These are phyloP conservation scores for Helostoma temminkii DNA, from an alignment of 2,797 vertebrate genomes.

Conservation along the genomic window DNA sequence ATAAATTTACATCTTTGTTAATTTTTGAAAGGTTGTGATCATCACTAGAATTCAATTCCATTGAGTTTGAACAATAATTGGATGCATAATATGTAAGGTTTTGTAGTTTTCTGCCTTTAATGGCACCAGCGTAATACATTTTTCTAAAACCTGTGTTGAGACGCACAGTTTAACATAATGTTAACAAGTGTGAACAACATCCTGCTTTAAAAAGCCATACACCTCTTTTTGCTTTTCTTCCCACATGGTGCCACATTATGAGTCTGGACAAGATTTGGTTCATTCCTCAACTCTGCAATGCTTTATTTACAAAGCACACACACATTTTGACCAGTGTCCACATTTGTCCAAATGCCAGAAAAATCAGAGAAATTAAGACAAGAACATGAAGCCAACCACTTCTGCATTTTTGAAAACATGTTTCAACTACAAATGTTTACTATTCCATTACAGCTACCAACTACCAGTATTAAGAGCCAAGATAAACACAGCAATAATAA, in stretches of 20 bases:
- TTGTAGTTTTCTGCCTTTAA: background rate
- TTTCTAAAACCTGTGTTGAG: background rate
- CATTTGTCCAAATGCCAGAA: constrained; percentile 32
- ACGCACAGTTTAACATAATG: background rate
- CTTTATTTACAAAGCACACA: constrained; percentile 13
- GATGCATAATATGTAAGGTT: background rate
- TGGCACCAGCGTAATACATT: background rate
- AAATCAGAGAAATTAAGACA: constrained; percentile 33
- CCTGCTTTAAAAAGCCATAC: background rate
- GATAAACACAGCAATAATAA: background rate
- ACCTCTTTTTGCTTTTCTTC: background rate
- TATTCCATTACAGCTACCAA: background rate
- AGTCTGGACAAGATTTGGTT: constrained; percentile 21
- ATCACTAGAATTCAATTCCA: background rate
- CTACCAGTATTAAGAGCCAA: background rate
- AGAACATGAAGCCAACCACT: background rate
- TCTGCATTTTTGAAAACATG: background rate
- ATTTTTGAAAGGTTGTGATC: background rate
- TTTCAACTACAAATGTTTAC: no score
- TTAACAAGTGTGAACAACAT: background rate
- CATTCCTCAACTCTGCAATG: constrained; percentile 8
- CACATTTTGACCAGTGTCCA: constrained; percentile 19
- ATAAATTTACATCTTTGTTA: background rate
- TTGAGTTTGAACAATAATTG: background rate
- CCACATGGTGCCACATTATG: background rate